phyloP scores from a whole-genome alignment of 2,113 vertebrate species.

The Fulmarus glacialis region DNA sequence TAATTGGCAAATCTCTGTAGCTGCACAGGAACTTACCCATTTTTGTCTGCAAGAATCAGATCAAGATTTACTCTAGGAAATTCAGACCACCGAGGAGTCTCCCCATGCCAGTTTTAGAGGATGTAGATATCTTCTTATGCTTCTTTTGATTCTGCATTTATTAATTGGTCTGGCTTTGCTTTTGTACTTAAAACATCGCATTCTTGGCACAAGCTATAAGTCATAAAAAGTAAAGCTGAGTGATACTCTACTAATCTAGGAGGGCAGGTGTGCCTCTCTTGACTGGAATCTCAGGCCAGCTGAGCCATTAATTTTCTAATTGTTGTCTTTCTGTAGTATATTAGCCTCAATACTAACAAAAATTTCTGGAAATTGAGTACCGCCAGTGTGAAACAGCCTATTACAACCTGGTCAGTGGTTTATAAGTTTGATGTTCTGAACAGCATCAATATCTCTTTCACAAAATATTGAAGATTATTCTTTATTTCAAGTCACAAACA shows the following conservation, averaged over 20 bases:
- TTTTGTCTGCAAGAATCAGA: not conserved
- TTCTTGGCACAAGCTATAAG: not conserved
- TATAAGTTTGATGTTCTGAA: not conserved
- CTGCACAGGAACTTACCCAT: not conserved
- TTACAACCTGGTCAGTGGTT: not conserved
- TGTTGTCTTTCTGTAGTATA: not conserved
- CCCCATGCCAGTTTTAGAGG: not conserved
- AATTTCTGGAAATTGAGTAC: not conserved
- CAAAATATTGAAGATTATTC: not conserved
- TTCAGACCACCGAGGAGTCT: not conserved
- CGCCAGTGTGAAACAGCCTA: not conserved
- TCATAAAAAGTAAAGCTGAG: not conserved
- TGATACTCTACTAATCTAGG: not conserved
- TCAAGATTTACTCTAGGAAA: not conserved
- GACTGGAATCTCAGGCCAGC: not conserved
- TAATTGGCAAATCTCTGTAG: not conserved
- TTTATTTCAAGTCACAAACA: not conserved
- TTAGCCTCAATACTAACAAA: not conserved
- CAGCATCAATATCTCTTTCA: rapidly evolving
- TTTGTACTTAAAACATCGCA: not conserved
- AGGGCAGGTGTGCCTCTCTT: not conserved
- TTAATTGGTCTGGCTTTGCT: not conserved
- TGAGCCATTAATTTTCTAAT: not conserved
- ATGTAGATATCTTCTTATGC: not conserved
- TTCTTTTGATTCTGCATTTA: not conserved